These are phyloP conservation scores for Cerceris rybyensis DNA, from an alignment of 2,888 invertebrate genomes.

Conservation along the genomic window DNA sequence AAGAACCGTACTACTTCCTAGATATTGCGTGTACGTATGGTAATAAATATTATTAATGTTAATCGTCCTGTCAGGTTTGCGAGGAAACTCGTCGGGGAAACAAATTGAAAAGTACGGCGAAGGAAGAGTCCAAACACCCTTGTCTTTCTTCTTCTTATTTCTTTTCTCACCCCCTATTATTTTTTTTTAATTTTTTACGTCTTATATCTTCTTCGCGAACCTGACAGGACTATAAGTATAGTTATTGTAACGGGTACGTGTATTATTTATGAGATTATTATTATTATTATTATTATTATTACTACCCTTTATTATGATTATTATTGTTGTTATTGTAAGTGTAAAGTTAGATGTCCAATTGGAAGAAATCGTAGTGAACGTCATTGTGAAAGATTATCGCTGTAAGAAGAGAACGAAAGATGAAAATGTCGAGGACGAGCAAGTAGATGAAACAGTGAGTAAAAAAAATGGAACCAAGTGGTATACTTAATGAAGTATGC, in stretches of 20 bases:
- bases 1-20: constrained; percentile 64
- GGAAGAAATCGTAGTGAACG: constrained; percentile 48
- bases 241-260: constrained; percentile 59
- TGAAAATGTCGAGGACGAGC: background rate
- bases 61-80: constrained; percentile 44
- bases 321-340: constrained; percentile 51
- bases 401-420: constrained; percentile 11
- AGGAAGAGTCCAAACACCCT: constrained; percentile 9
- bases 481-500: constrained; percentile 43
- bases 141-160: background rate
- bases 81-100: background rate
- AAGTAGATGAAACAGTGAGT: background rate
- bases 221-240: constrained; percentile 37
- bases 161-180: background rate
- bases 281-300: constrained; percentile 50
- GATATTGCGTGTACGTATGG: constrained; percentile 66
- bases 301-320: too few species aligned
- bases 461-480: constrained; percentile 52
- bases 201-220: constrained; percentile 21
- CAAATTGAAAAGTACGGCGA: background rate
- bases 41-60: constrained; percentile 56
- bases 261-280: constrained; percentile 71
- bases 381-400: constrained; percentile 40
- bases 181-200: background rate
- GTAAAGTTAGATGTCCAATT: constrained; percentile 59